Evolutionary conservation across 2,113 vertebrate genomes (phyloP).

Genomic region (Sander vitreus): DNA sequence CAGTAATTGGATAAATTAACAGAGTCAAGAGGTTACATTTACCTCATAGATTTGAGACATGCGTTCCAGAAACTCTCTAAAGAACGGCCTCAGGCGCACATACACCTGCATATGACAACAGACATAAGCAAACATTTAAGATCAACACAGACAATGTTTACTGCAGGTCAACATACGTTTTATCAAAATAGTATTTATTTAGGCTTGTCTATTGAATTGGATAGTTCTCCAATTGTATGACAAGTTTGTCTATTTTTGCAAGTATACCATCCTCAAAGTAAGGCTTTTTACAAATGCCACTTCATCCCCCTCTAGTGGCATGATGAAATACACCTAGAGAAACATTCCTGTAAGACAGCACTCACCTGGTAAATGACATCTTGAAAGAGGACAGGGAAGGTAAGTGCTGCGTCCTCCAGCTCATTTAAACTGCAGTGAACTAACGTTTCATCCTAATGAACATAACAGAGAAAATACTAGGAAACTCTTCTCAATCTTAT

Average conservation of each 20-base stretch:
- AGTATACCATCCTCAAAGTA: too few relatives aligned
- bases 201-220: not conserved
- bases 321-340: not conserved
- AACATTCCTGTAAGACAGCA: not conserved
- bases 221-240: not conserved
- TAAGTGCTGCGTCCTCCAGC: constrained; percentile 97
- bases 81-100: constrained; percentile 97
- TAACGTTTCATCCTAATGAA: constrained; percentile 94
- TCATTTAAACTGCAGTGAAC: constrained; percentile 99
- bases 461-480: constrained; percentile 6
- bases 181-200: not conserved
- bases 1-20: not conserved
- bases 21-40: constrained; percentile 43
- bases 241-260: not conserved
- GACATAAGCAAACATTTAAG: not conserved
- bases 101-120: constrained; percentile 88
- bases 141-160: not conserved
- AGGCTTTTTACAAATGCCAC: not conserved
- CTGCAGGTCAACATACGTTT: not conserved
- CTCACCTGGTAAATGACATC: constrained; percentile 99
- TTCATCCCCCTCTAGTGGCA: constrained; percentile 64
- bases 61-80: constrained; percentile 97
- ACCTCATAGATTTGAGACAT: constrained; percentile 99
- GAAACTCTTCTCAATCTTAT: not conserved
- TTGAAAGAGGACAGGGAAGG: constrained; percentile 98